These are phyloP conservation scores for Pseudachorutes palmiensis DNA, from an alignment of 1,140 invertebrate species.

Conservation along the genomic window DNA sequence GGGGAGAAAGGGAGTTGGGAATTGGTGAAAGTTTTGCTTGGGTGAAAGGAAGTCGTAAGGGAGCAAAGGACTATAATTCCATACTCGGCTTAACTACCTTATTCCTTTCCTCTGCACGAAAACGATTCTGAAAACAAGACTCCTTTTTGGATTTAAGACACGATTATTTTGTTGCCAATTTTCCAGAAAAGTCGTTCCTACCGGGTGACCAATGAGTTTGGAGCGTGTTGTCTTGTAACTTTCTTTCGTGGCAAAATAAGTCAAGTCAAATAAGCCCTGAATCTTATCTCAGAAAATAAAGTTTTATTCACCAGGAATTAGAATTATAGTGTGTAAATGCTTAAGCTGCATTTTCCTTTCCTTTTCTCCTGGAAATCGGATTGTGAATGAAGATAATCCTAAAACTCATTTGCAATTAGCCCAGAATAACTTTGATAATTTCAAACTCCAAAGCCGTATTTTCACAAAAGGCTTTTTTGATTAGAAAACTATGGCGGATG, in stretches of 20 bases:
- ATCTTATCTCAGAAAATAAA: not conserved
- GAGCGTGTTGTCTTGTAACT: slow-evolving; percentile 8
- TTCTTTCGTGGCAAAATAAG: not conserved
- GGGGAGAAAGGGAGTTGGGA: too few relatives aligned
- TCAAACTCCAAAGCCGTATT: too few relatives aligned
- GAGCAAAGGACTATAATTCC: not conserved
- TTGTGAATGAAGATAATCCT: too few relatives aligned
- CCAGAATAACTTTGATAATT: too few relatives aligned
- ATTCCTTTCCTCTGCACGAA: not conserved
- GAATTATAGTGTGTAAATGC: not conserved
- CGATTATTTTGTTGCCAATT: too few relatives aligned
- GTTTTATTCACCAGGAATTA: too few relatives aligned
- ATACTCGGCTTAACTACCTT: too few relatives aligned
- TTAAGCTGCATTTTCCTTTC: too few relatives aligned
- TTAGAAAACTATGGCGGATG: not conserved
- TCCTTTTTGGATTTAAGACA: not conserved
- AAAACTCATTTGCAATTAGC: too few relatives aligned
- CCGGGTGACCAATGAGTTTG: slow-evolving; percentile 5
- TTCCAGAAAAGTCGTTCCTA: too few relatives aligned
- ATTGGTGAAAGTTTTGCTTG: too few relatives aligned
- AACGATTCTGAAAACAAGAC: not conserved
- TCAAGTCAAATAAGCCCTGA: not conserved
- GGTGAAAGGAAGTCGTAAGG: slow-evolving; percentile 17
- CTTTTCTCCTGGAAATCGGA: not conserved
- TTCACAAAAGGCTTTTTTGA: not conserved